Evolutionary conservation across 2,888 invertebrate species (phyloP).

Genomic region (Drosophila anceps): DNA sequence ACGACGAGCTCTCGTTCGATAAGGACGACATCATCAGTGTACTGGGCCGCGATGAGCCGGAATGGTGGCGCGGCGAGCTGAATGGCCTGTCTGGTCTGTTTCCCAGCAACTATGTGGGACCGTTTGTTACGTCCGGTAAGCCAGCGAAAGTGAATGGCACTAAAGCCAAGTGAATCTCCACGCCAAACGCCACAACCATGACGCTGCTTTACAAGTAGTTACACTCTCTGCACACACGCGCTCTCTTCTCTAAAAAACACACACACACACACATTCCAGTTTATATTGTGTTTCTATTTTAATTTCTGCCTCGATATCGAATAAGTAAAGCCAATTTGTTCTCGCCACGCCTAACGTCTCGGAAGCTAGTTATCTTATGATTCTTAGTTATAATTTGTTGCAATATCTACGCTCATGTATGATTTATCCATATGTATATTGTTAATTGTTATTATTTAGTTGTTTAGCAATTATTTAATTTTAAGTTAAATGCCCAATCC

Average conservation of each 20-base stretch:
- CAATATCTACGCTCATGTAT: slow-evolving; percentile 60
- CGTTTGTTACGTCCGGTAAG: slow-evolving; percentile 87
- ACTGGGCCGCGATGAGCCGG: slow-evolving; percentile 95
- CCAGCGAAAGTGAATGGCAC: slow-evolving; percentile 78
- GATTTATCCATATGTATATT: slow-evolving; percentile 41
- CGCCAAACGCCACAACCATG: slow-evolving; percentile 47
- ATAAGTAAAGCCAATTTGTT: slow-evolving; percentile 67
- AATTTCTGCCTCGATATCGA: slow-evolving; percentile 35
- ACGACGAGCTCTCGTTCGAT: slow-evolving; percentile 96
- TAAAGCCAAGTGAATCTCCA: slow-evolving; percentile 74
- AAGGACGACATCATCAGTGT: slow-evolving; percentile 96
- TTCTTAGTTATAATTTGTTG: slow-evolving; percentile 66
- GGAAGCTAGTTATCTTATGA: slow-evolving; percentile 25
- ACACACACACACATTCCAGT: slow-evolving; percentile 43
- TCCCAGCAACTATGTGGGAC: slow-evolving; percentile 97
- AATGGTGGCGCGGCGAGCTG: slow-evolving; percentile 98
- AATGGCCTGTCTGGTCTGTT: slow-evolving; percentile 96
- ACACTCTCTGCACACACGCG: slow-evolving; percentile 24
- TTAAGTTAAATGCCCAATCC: slow-evolving; percentile 48
- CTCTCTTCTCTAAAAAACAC: slow-evolving; percentile 23
- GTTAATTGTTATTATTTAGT: slow-evolving; percentile 78
- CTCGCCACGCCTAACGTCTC: slow-evolving; percentile 47
- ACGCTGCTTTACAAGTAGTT: slow-evolving; percentile 51
- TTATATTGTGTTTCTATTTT: slow-evolving; percentile 18
- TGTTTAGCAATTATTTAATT: slow-evolving; percentile 61